phyloP scores from a whole-genome alignment of 2,113 vertebrate species.

The Xiphophorus hellerii region DNA sequence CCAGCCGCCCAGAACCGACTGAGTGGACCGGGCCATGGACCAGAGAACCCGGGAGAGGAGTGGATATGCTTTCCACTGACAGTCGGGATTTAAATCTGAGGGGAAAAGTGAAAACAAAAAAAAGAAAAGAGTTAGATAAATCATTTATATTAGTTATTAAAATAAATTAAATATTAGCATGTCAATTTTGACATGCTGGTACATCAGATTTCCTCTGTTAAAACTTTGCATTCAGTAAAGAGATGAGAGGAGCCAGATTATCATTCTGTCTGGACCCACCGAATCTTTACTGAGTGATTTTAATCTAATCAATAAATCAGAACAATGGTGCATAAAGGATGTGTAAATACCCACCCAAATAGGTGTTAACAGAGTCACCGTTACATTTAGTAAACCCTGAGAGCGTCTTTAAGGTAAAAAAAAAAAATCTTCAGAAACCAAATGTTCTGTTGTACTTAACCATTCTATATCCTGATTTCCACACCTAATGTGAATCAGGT shows the following conservation, averaged over 20 bases:
- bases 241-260: neutral
- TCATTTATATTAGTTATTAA: neutral
- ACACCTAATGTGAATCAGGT: neutral
- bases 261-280: neutral
- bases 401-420: too few relatives aligned
- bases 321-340: neutral
- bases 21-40: constrained; percentile 4
- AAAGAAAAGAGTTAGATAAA: too few relatives aligned
- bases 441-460: neutral
- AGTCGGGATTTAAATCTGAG: constrained; percentile 68
- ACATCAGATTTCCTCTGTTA: neutral
- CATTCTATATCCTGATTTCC: neutral
- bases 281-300: neutral
- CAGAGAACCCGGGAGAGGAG: constrained; percentile 71
- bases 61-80: constrained; percentile 82
- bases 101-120: constrained; percentile 23
- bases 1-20: constrained; percentile 36
- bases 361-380: too few relatives aligned
- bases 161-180: too few relatives aligned
- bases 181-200: neutral
- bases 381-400: neutral
- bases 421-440: neutral
- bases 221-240: neutral
- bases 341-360: too few relatives aligned
- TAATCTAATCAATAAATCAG: neutral